Base-by-base conservation (phyloP, 2,797 vertebrate species). In the Fistularia commersonii region DNA sequence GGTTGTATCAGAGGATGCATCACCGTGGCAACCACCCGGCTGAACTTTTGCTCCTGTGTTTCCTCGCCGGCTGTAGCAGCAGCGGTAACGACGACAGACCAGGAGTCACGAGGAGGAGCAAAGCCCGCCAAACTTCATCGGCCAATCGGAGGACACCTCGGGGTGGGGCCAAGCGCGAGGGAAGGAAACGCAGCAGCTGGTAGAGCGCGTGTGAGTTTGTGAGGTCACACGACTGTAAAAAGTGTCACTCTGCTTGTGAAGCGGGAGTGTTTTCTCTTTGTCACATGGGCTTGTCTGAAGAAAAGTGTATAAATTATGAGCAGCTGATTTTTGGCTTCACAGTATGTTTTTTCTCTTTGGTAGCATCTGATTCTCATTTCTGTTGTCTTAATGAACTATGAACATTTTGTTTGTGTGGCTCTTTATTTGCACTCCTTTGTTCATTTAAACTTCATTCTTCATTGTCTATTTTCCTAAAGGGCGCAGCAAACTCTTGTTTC, bases 101-200 rank as follows among this genome's bases (percentile, higher is more conserved):
- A 23, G 23, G 23, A 49, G 72, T 79, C 72, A 70, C 68, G 60
- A 65, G 68, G 70, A 66, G 45, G 5, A 51, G 33, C 39, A 51
- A 71, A 79, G 64, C 73, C 58, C 79, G 82, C 77, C 73, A 85
- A 83, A 72, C 33, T 3, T 6, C 47, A 6, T 12, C 57, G 8
- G 59, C 84, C 79, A 80, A 77, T 80, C 66, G 40, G 74, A 23
- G 31, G 50, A 11, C 0, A 7, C 5, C 36, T 7, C 40, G 47
- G 41, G 74, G 69, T 39, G 63, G 57, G 9, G 41, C 52, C 0
- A 2, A 41, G 32, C 0, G 11, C 41, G 41, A 31, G 1, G 32
- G 43, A 33, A 45, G 36, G 33, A 42, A 54, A 60, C 33, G 52
- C 43, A 66, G 67, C 68, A 67, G 54, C 69, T 57, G 69, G 41